Evolutionary conservation across 2,888 invertebrate species (phyloP).

Genomic region (Hypomecis atomaria): DNA sequence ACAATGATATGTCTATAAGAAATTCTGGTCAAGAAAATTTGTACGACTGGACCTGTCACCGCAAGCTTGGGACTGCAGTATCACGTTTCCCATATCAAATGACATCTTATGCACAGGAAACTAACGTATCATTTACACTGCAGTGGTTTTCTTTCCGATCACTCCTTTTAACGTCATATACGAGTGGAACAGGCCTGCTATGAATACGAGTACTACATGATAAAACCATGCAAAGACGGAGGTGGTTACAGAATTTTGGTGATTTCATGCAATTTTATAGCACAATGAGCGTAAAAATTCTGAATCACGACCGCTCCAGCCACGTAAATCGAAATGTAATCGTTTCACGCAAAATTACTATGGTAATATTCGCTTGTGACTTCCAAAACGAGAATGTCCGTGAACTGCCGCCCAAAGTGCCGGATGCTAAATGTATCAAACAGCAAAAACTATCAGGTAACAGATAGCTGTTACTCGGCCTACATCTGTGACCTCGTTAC

Average conservation of each 20-base stretch:
- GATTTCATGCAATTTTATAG: constrained; percentile 10
- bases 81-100: constrained; percentile 10
- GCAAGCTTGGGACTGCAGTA: background rate
- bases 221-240: background rate
- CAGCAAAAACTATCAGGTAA: constrained; percentile 69
- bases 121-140: constrained; percentile 8
- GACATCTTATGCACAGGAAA: constrained; percentile 15
- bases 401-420: constrained; percentile 64
- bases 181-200: background rate
- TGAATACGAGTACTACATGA: constrained; percentile 1
- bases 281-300: constrained; percentile 31
- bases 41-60: constrained; percentile 11
- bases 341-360: constrained; percentile 45
- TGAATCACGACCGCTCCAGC: constrained; percentile 44
- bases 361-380: constrained; percentile 48
- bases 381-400: constrained; percentile 61
- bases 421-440: constrained; percentile 64
- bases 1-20: too few relatives aligned
- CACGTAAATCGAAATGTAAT: constrained; percentile 47
- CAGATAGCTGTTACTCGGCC: constrained; percentile 81
- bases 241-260: background rate
- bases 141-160: constrained; percentile 10
- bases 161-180: constrained; percentile 1
- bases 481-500: constrained; percentile 78
- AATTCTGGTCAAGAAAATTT: constrained; percentile 4